These are phyloP conservation scores for Choristoneura fumiferana DNA, from an alignment of 1,140 invertebrate genomes.

Conservation along the genomic window DNA sequence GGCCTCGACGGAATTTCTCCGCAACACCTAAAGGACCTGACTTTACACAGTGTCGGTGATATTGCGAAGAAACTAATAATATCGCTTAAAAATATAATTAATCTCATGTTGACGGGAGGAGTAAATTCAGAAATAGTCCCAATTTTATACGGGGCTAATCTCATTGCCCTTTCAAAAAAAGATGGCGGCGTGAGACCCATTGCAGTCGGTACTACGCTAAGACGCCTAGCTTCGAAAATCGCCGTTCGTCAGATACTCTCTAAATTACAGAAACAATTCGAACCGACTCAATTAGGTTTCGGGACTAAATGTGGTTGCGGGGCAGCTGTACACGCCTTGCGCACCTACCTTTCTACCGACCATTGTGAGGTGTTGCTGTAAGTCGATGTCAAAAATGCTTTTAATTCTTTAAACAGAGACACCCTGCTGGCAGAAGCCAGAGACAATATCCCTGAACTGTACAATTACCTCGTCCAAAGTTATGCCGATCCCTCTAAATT, in stretches of 20 bases:
- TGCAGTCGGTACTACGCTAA: not conserved
- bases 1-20: not conserved
- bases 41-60: too few relatives aligned
- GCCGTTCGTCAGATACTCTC: not conserved
- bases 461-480: not conserved
- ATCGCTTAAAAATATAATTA: not conserved
- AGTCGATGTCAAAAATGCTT: too few relatives aligned
- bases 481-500: not conserved
- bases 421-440: not conserved
- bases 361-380: too few relatives aligned
- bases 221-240: not conserved
- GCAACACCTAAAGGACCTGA: not conserved
- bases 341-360: not conserved
- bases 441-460: not conserved
- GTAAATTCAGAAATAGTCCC: not conserved
- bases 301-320: not conserved
- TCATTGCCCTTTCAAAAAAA: not conserved
- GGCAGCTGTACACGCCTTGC: not conserved
- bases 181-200: not conserved
- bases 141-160: not conserved
- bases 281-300: not conserved
- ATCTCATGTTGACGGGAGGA: not conserved
- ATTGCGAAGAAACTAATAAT: too few relatives aligned
- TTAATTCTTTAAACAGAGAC: not conserved
- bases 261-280: not conserved